phyloP scores from a whole-genome alignment of 1,140 invertebrate genomes.

The Calosoma granatense region DNA sequence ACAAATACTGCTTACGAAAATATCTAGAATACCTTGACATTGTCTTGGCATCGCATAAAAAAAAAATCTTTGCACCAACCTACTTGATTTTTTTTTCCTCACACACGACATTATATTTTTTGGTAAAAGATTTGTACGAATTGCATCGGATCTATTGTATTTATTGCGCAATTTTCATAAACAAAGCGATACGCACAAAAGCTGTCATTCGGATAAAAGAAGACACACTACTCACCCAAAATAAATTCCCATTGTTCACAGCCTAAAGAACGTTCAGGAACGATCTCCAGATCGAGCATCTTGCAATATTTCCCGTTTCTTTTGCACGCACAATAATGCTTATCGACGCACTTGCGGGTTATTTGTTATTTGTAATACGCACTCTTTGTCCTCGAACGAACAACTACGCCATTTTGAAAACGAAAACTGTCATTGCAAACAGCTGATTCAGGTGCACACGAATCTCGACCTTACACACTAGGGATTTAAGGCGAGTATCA shows the following conservation, averaged over 20 bases:
- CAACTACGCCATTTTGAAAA: slow-evolving; percentile 18
- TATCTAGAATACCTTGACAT: background rate
- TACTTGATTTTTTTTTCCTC: too few relatives aligned
- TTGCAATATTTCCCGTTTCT: slow-evolving; percentile 18
- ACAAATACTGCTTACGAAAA: too few relatives aligned
- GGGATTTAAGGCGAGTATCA: slow-evolving; percentile 7
- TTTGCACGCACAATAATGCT: background rate
- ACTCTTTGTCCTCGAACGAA: slow-evolving; percentile 6
- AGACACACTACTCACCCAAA: slow-evolving; percentile 62
- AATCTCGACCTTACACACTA: background rate
- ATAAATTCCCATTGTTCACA: slow-evolving; percentile 97
- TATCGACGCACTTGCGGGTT: background rate
- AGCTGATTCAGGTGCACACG: slow-evolving; percentile 18
- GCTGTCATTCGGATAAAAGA: background rate
- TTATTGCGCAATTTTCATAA: slow-evolving; percentile 1
- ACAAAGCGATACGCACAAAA: slow-evolving; percentile 7
- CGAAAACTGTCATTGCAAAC: slow-evolving; percentile 23
- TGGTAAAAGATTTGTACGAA: background rate
- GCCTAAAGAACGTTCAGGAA: slow-evolving; percentile 89
- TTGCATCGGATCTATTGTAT: background rate
- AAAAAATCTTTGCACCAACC: too few relatives aligned
- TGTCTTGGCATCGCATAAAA: background rate
- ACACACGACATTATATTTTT: too few relatives aligned
- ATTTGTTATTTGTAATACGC: slow-evolving; percentile 6
- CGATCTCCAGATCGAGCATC: slow-evolving; percentile 93